Evolutionary conservation across 2,113 vertebrate species (phyloP).

Genomic region (Rhabdornis inornatus): DNA sequence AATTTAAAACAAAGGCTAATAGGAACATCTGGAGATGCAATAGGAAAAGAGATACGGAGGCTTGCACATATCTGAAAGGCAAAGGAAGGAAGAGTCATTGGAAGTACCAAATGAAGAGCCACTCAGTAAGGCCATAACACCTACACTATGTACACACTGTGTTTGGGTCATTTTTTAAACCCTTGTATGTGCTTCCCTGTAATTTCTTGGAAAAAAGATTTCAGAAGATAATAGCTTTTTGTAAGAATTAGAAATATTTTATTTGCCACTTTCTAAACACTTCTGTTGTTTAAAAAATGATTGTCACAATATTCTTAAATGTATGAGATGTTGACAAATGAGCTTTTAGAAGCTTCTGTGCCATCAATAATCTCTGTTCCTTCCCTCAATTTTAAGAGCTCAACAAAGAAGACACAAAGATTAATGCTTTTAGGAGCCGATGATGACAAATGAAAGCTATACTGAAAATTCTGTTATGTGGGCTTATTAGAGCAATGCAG

Average conservation of each 20-base stretch:
- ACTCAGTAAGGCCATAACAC: background rate
- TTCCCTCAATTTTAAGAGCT: background rate
- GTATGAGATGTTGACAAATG: background rate
- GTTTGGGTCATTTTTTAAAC: fast-evolving
- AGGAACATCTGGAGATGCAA: background rate
- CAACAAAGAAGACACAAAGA: background rate
- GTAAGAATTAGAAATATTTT: background rate
- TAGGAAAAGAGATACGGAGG: background rate
- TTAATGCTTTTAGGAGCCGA: background rate
- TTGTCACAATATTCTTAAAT: background rate
- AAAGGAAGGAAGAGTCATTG: background rate
- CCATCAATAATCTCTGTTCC: background rate
- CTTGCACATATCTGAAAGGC: background rate
- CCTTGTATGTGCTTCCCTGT: background rate
- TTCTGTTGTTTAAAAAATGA: background rate
- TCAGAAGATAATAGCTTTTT: background rate
- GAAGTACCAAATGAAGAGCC: background rate
- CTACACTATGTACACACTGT: fast-evolving
- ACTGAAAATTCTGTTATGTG: background rate
- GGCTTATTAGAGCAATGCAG: background rate
- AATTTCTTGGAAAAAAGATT: background rate
- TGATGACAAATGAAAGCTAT: background rate
- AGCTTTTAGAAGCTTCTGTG: background rate
- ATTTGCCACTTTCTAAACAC: background rate
- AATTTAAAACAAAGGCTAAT: background rate